Conservation (phyloP, 2,113 vertebrate species). For the Hippocampus mohnikei region DNA sequence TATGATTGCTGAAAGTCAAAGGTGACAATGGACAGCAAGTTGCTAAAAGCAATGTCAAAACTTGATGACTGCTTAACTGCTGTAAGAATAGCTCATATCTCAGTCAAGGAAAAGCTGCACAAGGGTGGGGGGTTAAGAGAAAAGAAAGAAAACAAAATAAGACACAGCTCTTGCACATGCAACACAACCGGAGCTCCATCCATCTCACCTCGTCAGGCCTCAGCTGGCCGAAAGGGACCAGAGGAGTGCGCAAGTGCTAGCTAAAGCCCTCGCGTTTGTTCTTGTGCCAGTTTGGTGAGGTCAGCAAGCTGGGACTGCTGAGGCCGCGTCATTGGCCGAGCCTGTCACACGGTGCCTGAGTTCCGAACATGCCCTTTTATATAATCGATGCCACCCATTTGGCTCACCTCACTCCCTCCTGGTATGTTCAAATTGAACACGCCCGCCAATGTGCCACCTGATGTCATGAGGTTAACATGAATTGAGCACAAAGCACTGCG, state of each 20-base stretch:
- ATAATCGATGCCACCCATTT: constrained; percentile 65
- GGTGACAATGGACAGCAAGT: too few relatives aligned
- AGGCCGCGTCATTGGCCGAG: constrained; percentile 69
- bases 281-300: constrained; percentile 70
- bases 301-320: constrained; percentile 72
- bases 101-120: neutral
- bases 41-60: too few relatives aligned
- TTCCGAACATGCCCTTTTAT: constrained; percentile 75
- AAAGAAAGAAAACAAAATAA: neutral
- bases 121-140: neutral
- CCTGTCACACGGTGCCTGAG: constrained; percentile 64
- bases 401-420: constrained; percentile 39
- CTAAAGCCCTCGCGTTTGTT: constrained; percentile 65
- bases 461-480: neutral
- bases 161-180: constrained; percentile 8
- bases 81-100: neutral
- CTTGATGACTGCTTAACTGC: neutral
- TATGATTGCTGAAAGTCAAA: too few relatives aligned
- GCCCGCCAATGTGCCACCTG: neutral
- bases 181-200: neutral
- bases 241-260: constrained; percentile 51
- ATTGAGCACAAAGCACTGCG: neutral
- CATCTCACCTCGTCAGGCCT: constrained; percentile 17
- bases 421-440: constrained; percentile 17
- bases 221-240: constrained; percentile 52